Conservation (phyloP, 2,113 vertebrate species). For the Coregonus clupeaformis region DNA sequence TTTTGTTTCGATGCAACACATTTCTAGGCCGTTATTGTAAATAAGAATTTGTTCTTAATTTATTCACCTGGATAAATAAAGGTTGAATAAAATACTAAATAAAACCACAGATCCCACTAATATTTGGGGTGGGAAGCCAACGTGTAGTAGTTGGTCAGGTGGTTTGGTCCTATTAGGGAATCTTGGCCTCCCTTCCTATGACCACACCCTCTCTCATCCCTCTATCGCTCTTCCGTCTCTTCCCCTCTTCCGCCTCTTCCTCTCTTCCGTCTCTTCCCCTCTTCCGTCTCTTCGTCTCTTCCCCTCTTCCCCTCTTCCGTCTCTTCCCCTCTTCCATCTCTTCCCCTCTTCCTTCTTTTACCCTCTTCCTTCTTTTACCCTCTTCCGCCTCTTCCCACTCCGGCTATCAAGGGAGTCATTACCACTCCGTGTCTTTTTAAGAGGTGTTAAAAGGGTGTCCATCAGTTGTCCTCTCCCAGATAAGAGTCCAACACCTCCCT, state of each 20-base stretch:
- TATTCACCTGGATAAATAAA: no score
- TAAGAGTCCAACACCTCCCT: not conserved
- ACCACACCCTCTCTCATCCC: slow-evolving; percentile 22
- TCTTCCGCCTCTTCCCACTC: slow-evolving; percentile 17
- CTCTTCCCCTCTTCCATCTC: no score
- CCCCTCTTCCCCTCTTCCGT: no score
- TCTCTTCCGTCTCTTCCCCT: slow-evolving; percentile 10
- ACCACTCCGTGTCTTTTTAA: slow-evolving; percentile 51
- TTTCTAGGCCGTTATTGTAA: no score
- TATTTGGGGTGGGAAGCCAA: not conserved
- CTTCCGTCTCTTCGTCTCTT: no score
- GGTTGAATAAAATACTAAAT: no score
- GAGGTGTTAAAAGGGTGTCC: slow-evolving; percentile 56
- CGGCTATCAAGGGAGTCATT: slow-evolving; percentile 58
- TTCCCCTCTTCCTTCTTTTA: no score
- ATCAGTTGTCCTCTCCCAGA: slow-evolving; percentile 17
- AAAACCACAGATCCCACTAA: not conserved
- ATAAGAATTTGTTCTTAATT: no score
- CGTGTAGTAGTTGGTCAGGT: not conserved
- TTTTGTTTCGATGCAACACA: no score
- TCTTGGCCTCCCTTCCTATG: slow-evolving; percentile 19
- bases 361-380: no score
- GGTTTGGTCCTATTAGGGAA: not conserved
- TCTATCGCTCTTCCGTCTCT: not conserved
- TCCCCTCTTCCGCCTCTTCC: no score